Conservation (phyloP, 2,113 vertebrate species). For the Larimichthys polyactis region DNA sequence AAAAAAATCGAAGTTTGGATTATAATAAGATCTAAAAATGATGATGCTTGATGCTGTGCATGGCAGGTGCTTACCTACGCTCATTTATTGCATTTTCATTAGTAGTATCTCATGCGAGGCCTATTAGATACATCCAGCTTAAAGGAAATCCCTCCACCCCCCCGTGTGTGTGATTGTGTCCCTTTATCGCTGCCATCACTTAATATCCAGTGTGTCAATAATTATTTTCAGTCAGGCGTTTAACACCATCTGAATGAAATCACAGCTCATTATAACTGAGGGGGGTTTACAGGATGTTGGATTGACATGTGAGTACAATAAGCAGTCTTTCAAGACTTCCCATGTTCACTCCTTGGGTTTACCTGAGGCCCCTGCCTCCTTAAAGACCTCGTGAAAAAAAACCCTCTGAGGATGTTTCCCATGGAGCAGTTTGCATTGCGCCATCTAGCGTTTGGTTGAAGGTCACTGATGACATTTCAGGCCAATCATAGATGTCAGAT, state of each 20-base stretch:
- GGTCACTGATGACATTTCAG: not conserved
- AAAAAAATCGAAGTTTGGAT: not conserved
- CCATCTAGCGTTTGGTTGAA: constrained; percentile 41
- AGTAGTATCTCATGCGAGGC: not conserved
- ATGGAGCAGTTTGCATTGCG: constrained; percentile 21
- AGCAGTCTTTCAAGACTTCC: constrained; percentile 3
- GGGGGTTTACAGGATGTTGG: not conserved
- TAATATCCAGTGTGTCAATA: not conserved
- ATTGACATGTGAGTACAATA: constrained; percentile 7
- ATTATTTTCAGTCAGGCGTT: not conserved
- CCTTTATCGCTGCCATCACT: not conserved
- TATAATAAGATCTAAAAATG: too few species aligned
- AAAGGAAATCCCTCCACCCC: too few species aligned
- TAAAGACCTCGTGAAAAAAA: not conserved
- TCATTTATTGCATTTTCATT: not conserved
- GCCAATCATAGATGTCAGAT: not conserved
- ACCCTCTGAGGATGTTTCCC: constrained; percentile 26
- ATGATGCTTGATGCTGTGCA: not conserved
- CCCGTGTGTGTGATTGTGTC: not conserved
- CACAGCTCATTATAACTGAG: not conserved
- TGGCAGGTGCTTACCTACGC: not conserved
- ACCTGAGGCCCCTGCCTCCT: not conserved
- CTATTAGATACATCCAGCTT: too few species aligned
- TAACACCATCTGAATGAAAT: constrained; percentile 11
- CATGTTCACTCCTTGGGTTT: not conserved